Evolutionary conservation across 2,888 invertebrate genomes (phyloP).

Genomic region (Odontocerum albicorne): DNA sequence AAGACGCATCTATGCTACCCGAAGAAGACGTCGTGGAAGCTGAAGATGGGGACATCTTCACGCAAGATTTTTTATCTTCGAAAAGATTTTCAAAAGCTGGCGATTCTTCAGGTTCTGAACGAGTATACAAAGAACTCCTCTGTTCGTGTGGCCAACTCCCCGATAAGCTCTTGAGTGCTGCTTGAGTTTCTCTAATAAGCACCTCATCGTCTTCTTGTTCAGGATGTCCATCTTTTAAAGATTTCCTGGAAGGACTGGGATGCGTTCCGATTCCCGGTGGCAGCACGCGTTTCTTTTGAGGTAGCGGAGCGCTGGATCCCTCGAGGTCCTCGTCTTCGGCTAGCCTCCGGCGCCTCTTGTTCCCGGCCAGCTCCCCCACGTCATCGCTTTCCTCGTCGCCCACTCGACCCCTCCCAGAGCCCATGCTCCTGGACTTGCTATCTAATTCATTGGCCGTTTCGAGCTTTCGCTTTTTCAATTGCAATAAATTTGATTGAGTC

Average conservation of each 20-base stretch:
- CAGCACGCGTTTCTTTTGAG: constrained; percentile 59
- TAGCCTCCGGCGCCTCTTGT: constrained; percentile 45
- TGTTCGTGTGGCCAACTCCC: constrained; percentile 80
- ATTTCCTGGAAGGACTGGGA: constrained; percentile 49
- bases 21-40: constrained; percentile 61
- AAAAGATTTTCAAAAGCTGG: constrained; percentile 84
- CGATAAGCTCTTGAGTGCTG: constrained; percentile 82
- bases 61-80: constrained; percentile 74
- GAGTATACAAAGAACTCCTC: constrained; percentile 62
- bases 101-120: constrained; percentile 73
- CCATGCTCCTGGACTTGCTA: constrained; percentile 50
- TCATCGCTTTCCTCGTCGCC: constrained; percentile 52
- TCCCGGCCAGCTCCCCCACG: constrained; percentile 49
- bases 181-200: constrained; percentile 84
- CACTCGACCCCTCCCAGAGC: constrained; percentile 42
- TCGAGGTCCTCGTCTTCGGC: constrained; percentile 48
- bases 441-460: constrained; percentile 62
- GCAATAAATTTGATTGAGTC: constrained; percentile 61
- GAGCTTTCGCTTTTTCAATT: constrained; percentile 71
- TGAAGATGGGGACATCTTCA: constrained; percentile 66
- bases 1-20: constrained; percentile 60
- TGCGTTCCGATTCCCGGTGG: constrained; percentile 45
- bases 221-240: constrained; percentile 40
- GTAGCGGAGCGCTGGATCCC: constrained; percentile 50
- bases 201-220: constrained; percentile 76